Base-by-base conservation (phyloP, 1,140 invertebrate genomes). In the Littorina saxatilis region DNA sequence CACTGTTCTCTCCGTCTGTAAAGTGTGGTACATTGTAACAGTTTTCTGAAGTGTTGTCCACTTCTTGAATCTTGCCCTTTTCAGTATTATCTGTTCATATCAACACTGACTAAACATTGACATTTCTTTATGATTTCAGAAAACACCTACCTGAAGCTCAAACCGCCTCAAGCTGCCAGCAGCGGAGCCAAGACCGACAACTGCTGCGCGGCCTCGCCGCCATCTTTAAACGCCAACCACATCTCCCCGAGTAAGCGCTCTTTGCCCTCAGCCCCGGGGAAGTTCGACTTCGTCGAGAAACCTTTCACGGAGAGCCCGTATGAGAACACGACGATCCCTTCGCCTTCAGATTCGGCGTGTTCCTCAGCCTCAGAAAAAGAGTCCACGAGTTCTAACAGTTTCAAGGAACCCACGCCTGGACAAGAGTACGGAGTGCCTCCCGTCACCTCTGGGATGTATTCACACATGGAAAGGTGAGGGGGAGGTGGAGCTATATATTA, bases 301-400 rank as follows among this genome's bases (percentile, higher is more conserved):
- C 52, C 83, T 15, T 86, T 84, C 80, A 75, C 85, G 32, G 82
- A 50, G 73, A 83, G 84, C 40, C 82, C 80, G 29, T 85, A 85
- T 17, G 82, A 87, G 47, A 79, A 75, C 52, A 78, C 66, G 3
- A 61, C 84, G 5, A 77, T 82, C 43, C 83, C 86, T 35, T 85
- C 86, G 37, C 84, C 84, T 37, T 80, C 83, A 15, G 83, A 76
- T n/a, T 87, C 86, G 0, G 81, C 79, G 63, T 83, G 84, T 79
- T 87, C 86, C 20, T 84, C 83, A 43, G 79, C 80, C 20, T 87
- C 86, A 40, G 84, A 84, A 40, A 87, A 87, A 78, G 84, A 85
- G 72, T 83, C 83, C 61, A 70, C 66, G 17, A 80, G 73, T 29
- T 83, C 82, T 17, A 11, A 20, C 27, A 35, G 32, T 39, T 81